Percentiles rank a stretch among this genome's conserved stretches.
Evolutionary conservation across 2,113 vertebrate genomes (phyloP).

Genomic region (Nesogale talazaci): DNA sequence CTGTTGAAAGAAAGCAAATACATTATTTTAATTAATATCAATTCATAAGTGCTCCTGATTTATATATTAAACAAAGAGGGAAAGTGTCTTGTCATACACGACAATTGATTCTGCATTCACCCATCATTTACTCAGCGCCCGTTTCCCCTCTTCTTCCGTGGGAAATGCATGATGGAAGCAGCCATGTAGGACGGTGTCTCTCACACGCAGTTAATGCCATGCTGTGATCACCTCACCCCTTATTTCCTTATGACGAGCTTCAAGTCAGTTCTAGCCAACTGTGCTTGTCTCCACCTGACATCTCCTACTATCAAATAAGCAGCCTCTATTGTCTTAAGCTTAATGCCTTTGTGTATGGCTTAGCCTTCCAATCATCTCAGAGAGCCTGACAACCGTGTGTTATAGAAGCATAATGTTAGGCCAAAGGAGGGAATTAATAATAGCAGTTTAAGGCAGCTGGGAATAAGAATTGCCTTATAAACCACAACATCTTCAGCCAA

Average conservation of each 20-base stretch:
- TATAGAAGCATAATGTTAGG: slow-evolving; percentile 71
- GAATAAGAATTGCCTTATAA: slow-evolving; percentile 53
- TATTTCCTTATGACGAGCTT: slow-evolving; percentile 81
- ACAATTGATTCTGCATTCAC: slow-evolving; percentile 86
- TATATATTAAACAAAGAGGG: slow-evolving; percentile 88
- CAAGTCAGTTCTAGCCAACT: slow-evolving; percentile 79
- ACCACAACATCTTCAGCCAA: slow-evolving; percentile 59
- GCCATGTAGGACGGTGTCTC: slow-evolving; percentile 80
- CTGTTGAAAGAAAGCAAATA: slow-evolving; percentile 90
- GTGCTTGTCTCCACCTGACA: slow-evolving; percentile 84
- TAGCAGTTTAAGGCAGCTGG: slow-evolving; percentile 69
- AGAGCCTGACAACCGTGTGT: slow-evolving; percentile 65
- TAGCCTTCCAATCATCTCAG: slow-evolving; percentile 78
- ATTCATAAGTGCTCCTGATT: slow-evolving; percentile 85
- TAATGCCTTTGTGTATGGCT: slow-evolving; percentile 77
- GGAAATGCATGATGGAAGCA: slow-evolving; percentile 83
- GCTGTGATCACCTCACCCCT: slow-evolving; percentile 84
- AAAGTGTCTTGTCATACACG: slow-evolving; percentile 85
- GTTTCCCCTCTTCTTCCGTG: slow-evolving; percentile 43
- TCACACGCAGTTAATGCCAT: slow-evolving; percentile 77
- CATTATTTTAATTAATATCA: slow-evolving; percentile 91
- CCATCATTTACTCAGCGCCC: slow-evolving; percentile 84
- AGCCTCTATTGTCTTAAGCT: slow-evolving; percentile 83
- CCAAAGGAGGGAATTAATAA: slow-evolving; percentile 78
- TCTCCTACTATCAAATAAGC: slow-evolving; percentile 83